phyloP scores from a whole-genome alignment of 2,888 invertebrate genomes.

The Rotaria socialis region DNA sequence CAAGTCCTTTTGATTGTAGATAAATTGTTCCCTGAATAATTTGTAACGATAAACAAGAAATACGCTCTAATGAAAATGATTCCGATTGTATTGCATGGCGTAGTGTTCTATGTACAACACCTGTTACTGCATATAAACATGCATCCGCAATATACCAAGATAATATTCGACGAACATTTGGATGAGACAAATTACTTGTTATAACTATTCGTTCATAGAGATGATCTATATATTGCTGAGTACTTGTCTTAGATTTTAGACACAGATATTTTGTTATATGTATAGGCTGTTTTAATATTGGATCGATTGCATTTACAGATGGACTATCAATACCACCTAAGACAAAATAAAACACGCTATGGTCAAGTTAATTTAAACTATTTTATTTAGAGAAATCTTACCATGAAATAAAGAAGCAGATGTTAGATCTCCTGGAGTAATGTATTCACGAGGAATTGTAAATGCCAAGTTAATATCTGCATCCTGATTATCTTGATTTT shows the following conservation, averaged over 20 bases:
- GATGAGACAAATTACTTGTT: not conserved
- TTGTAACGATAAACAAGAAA: not conserved
- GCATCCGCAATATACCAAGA: constrained; percentile 21
- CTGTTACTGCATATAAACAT: not conserved
- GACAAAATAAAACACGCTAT: not conserved
- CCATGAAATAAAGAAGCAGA: constrained; percentile 13
- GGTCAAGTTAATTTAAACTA: no score
- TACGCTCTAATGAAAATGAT: constrained; percentile 14
- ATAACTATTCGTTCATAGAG: not conserved
- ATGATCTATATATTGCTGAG: not conserved
- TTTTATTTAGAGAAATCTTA: not conserved
- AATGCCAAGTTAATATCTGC: not conserved
- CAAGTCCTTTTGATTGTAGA: not conserved
- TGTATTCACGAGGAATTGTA: constrained; percentile 6
- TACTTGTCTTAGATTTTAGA: constrained; percentile 4
- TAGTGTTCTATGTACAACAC: not conserved
- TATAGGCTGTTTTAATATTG: not conserved
- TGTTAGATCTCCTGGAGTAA: not conserved
- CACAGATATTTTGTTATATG: constrained; percentile 16
- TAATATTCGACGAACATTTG: constrained; percentile 20
- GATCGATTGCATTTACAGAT: not conserved
- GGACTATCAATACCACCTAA: constrained; percentile 1
- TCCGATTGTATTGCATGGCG: not conserved
- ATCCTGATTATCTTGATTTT: not conserved
- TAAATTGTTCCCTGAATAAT: not conserved